A percentile compares a stretch with the other conserved stretches of the same genome.
These are phyloP conservation scores for Cheilosia variabilis DNA, from an alignment of 2,888 invertebrate genomes.

Conservation along the genomic window DNA sequence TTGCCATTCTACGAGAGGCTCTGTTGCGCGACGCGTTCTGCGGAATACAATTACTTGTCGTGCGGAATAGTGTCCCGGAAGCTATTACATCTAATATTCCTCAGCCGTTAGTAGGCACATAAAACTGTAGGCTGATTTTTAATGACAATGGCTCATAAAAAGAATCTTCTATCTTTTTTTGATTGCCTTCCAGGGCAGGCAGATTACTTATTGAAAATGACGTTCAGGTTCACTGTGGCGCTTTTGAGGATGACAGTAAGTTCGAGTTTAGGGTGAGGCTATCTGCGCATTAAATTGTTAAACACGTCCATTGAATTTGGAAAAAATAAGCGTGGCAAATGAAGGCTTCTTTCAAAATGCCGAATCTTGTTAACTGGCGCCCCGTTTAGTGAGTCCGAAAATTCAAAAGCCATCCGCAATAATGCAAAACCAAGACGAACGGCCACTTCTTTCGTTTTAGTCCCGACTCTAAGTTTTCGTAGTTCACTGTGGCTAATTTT, in stretches of 20 bases:
- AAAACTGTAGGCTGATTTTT: conserved; percentile 67
- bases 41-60: conserved; percentile 54
- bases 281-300: not conserved
- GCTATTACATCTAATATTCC: conserved; percentile 49
- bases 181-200: conserved; percentile 61
- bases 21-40: not conserved
- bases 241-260: too few relatives aligned
- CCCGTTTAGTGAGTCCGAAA: too few relatives aligned
- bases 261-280: not conserved
- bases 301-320: too few relatives aligned
- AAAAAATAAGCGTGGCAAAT: too few relatives aligned
- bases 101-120: conserved; percentile 42
- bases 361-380: too few relatives aligned
- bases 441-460: not conserved
- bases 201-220: conserved; percentile 60
- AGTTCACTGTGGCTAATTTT: too few relatives aligned
- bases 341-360: too few relatives aligned
- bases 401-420: not conserved
- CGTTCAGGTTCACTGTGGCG: too few relatives aligned
- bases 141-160: conserved; percentile 73
- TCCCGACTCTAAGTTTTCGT: too few relatives aligned
- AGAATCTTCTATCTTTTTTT: conserved; percentile 60
- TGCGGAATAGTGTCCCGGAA: conserved; percentile 52
- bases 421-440: conserved; percentile 1
- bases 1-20: conserved; percentile 3